Evolutionary conservation across 2,113 vertebrate genomes (phyloP).

Genomic region (Sylvia atricapilla): DNA sequence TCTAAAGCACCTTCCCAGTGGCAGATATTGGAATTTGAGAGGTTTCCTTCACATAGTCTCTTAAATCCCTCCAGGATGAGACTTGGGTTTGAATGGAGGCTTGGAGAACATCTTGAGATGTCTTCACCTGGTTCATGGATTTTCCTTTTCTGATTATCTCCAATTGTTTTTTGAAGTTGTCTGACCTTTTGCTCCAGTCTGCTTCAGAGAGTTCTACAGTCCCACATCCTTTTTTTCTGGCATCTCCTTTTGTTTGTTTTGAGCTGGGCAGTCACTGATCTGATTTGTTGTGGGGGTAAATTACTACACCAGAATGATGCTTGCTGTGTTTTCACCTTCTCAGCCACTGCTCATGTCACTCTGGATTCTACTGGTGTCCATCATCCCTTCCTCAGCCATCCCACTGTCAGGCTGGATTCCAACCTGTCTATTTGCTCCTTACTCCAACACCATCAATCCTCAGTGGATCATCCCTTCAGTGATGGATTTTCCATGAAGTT

Average conservation of each 20-base stretch:
- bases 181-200: background rate
- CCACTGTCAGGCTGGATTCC: background rate
- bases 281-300: background rate
- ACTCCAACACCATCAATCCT: background rate
- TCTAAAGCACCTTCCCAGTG: background rate
- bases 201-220: background rate
- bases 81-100: background rate
- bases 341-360: background rate
- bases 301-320: background rate
- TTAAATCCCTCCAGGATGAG: background rate
- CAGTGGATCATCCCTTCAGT: background rate
- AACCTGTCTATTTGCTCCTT: background rate
- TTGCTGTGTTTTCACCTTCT: background rate
- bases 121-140: background rate
- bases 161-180: accelerated
- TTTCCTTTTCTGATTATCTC: background rate
- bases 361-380: background rate
- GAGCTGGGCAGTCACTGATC: background rate
- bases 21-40: accelerated
- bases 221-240: background rate
- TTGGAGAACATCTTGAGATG: background rate
- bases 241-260: background rate
- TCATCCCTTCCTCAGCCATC: background rate
- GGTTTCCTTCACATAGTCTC: background rate
- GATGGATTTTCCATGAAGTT: background rate